Evolutionary conservation across 2,888 invertebrate species (phyloP).

Genomic region (Drosophila robusta): DNA sequence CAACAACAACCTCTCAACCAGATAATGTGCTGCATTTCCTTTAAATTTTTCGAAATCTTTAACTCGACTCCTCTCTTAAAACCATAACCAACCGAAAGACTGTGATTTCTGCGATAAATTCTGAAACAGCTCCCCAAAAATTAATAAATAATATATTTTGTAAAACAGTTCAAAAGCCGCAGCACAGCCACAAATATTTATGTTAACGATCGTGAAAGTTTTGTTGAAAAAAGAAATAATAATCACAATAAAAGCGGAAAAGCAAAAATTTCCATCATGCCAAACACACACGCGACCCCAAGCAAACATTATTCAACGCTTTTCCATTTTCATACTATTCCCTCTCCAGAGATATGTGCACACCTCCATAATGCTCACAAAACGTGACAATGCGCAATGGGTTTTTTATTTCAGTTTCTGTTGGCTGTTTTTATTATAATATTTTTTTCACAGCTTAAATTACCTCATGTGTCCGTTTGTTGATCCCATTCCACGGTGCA

Average conservation of each 20-base stretch:
- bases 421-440: constrained; percentile 24
- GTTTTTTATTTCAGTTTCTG: constrained; percentile 27
- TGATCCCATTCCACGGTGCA: constrained; percentile 58
- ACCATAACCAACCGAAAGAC: constrained; percentile 48
- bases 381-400: constrained; percentile 58
- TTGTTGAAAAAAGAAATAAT: constrained; percentile 48
- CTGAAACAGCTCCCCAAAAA: constrained; percentile 3
- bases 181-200: constrained; percentile 49
- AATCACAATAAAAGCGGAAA: constrained; percentile 72
- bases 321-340: constrained; percentile 50
- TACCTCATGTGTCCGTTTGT: constrained; percentile 61
- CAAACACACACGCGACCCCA: constrained; percentile 57
- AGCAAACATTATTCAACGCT: constrained; percentile 56
- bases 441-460: constrained; percentile 50
- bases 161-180: constrained; percentile 5
- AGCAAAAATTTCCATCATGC: constrained; percentile 63
- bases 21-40: constrained; percentile 36
- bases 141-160: constrained; percentile 23
- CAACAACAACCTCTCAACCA: constrained; percentile 16
- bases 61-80: background rate
- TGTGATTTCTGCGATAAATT: constrained; percentile 58
- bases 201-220: constrained; percentile 75
- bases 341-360: background rate
- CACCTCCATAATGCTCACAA: constrained; percentile 33
- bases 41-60: constrained; percentile 30